phyloP scores from a whole-genome alignment of 2,113 vertebrate species.

The Oenanthe melanoleuca region DNA sequence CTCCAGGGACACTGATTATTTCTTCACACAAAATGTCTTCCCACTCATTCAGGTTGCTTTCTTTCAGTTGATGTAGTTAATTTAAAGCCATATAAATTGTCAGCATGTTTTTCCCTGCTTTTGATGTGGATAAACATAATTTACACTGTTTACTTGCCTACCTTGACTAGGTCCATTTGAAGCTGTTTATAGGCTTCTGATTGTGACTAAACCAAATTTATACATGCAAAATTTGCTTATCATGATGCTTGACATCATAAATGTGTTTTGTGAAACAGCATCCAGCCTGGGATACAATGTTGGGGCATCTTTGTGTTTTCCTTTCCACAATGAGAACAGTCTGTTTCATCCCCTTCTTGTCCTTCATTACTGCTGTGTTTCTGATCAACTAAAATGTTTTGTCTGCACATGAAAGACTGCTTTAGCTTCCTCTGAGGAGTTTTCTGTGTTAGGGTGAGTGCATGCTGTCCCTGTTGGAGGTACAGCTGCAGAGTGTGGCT shows the following conservation, averaged over 20 bases:
- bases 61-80: background rate
- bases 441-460: background rate
- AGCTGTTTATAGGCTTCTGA: background rate
- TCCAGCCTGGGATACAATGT: background rate
- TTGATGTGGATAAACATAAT: background rate
- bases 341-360: background rate
- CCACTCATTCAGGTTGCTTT: background rate
- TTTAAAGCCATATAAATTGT: background rate
- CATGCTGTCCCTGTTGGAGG: background rate
- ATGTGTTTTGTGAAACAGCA: background rate
- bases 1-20: background rate
- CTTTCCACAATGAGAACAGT: background rate
- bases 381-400: background rate
- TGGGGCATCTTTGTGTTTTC: background rate
- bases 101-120: background rate
- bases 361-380: background rate
- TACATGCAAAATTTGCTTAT: background rate
- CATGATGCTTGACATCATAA: background rate
- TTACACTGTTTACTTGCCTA: background rate
- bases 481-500: background rate
- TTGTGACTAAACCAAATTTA: background rate
- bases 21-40: background rate
- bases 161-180: background rate
- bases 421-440: background rate
- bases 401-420: background rate